phyloP scores from a whole-genome alignment of 2,888 invertebrate species.

The Diploptera punctata region DNA sequence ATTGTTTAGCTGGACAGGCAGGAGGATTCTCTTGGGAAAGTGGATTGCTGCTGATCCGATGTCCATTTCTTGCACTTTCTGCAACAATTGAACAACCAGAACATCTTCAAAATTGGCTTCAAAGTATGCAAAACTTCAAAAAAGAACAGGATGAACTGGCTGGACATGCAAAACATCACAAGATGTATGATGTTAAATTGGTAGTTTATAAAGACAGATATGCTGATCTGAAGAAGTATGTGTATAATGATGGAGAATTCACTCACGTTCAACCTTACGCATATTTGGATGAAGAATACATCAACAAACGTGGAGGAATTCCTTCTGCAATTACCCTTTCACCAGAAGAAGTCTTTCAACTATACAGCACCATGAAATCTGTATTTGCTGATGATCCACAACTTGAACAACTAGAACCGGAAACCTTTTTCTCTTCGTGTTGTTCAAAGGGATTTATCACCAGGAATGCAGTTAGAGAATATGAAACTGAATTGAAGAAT shows the following conservation, averaged over 20 bases:
- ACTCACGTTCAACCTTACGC: slow-evolving; percentile 45
- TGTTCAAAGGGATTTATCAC: slow-evolving; percentile 43
- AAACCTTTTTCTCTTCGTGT: slow-evolving; percentile 32
- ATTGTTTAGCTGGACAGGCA: slow-evolving; percentile 44
- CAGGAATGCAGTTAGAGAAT: slow-evolving; percentile 42
- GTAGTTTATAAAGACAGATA: slow-evolving; percentile 44
- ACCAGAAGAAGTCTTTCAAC: slow-evolving; percentile 44
- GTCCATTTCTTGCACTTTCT: slow-evolving; percentile 47
- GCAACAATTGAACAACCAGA: slow-evolving; percentile 45
- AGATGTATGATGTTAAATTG: slow-evolving; percentile 42
- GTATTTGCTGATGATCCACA: slow-evolving; percentile 20
- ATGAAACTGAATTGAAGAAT: slow-evolving; percentile 40
- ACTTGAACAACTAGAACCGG: slow-evolving; percentile 27
- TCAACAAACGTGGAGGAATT: slow-evolving; percentile 41
- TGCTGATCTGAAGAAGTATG: slow-evolving; percentile 45
- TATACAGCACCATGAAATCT: slow-evolving; percentile 42
- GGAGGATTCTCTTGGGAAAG: slow-evolving; percentile 45
- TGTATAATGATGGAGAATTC: slow-evolving; percentile 38
- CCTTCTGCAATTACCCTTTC: slow-evolving; percentile 43
- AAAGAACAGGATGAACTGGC: slow-evolving; percentile 36
- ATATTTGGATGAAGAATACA: slow-evolving; percentile 38
- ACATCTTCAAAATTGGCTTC: slow-evolving; percentile 44
- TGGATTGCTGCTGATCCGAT: slow-evolving; percentile 44
- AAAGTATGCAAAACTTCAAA: slow-evolving; percentile 44
- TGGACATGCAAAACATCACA: slow-evolving; percentile 31